Conservation (phyloP, 2,113 vertebrate species). For the Pseudopipra pipra region DNA sequence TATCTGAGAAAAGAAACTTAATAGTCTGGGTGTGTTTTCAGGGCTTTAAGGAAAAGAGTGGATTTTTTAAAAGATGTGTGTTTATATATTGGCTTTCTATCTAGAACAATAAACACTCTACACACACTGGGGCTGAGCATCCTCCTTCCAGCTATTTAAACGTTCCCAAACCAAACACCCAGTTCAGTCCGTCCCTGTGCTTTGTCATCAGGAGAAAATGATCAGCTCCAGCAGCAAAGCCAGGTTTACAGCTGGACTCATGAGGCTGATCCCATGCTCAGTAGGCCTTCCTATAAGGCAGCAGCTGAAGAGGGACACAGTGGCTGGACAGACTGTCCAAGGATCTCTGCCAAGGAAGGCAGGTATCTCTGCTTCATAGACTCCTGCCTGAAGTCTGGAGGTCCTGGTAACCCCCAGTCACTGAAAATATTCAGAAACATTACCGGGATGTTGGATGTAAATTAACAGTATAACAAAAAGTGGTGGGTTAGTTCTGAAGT, state of each 20-base stretch:
- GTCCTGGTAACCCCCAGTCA: background rate
- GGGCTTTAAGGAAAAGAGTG: background rate
- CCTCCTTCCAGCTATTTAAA: background rate
- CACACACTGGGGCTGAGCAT: fast-evolving
- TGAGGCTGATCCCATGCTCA: background rate
- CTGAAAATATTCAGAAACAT: background rate
- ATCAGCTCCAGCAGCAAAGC: background rate
- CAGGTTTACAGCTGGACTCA: background rate
- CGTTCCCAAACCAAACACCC: background rate
- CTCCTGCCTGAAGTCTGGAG: background rate
- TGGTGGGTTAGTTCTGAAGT: background rate
- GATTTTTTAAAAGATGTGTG: background rate
- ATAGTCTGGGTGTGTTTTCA: background rate
- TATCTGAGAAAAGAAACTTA: background rate
- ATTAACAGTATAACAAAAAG: background rate
- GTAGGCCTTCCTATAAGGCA: background rate
- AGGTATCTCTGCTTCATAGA: background rate
- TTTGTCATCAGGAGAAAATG: background rate
- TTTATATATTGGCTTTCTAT: background rate
- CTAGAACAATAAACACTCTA: background rate
- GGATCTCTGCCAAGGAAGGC: background rate
- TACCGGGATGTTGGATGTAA: background rate
- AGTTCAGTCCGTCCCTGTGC: background rate
- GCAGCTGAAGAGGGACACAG: background rate
- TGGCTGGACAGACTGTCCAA: background rate